Conservation (phyloP, 2,888 invertebrate species). For the Parelbella ahira region DNA sequence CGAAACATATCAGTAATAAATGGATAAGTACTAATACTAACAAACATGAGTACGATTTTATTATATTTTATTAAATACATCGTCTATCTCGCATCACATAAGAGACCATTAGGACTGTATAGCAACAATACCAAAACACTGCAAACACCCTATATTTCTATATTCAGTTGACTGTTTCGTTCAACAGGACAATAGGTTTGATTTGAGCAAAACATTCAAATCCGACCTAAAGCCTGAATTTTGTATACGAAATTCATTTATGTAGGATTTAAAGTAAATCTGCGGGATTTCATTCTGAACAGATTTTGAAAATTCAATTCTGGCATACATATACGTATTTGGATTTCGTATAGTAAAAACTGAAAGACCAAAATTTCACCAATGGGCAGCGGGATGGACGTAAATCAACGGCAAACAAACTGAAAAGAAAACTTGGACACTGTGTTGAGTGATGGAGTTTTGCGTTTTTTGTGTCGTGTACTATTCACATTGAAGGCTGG, state of each 20-base stretch:
- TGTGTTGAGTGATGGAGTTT: constrained; percentile 8
- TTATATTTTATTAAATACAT: too few relatives aligned
- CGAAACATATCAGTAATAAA: too few relatives aligned
- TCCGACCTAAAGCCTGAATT: constrained; percentile 5
- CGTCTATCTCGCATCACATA: too few relatives aligned
- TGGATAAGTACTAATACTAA: too few relatives aligned
- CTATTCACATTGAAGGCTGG: too few relatives aligned
- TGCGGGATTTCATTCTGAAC: constrained; percentile 10
- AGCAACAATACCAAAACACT: too few relatives aligned
- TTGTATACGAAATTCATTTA: constrained; percentile 12
- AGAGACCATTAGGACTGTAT: too few relatives aligned
- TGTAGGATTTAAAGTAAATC: constrained; percentile 13
- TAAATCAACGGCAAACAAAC: constrained; percentile 9
- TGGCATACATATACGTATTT: constrained; percentile 12
- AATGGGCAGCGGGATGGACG: constrained; percentile 14
- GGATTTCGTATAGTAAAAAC: constrained; percentile 6
- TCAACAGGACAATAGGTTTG: neutral
- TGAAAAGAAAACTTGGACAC: constrained; percentile 9
- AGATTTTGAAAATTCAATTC: constrained; percentile 3
- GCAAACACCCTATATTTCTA: too few relatives aligned
- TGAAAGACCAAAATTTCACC: constrained; percentile 13
- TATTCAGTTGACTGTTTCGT: too few relatives aligned
- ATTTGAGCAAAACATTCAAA: constrained; percentile 1
- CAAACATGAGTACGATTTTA: too few relatives aligned
- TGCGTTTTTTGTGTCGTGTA: neutral